Conservation (phyloP, 2,113 vertebrate genomes). For the Isurus oxyrinchus region DNA sequence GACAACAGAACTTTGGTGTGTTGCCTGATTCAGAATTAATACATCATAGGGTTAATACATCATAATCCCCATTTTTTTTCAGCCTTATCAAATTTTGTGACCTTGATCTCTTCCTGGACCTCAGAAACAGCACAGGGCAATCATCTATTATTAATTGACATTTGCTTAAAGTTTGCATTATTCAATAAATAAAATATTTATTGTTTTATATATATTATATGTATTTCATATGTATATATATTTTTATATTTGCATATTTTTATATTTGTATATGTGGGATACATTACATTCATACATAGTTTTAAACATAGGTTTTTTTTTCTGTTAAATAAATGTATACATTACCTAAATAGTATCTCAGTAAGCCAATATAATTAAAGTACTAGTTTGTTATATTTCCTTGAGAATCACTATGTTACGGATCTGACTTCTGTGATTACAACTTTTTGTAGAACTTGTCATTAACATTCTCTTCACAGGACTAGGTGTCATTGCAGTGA, state of each 20-base stretch:
- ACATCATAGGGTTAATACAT: neutral
- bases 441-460: neutral
- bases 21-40: neutral
- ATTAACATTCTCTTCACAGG: constrained; percentile 17
- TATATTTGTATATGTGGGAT: neutral
- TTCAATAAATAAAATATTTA: neutral
- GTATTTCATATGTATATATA: neutral
- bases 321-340: neutral
- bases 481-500: neutral
- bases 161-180: neutral
- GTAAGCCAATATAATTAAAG: neutral
- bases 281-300: neutral
- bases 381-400: neutral
- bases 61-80: neutral
- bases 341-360: neutral
- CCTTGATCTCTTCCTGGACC: neutral
- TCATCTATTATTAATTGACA: neutral
- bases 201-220: neutral
- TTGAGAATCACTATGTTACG: neutral
- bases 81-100: neutral
- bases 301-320: neutral
- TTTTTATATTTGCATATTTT: neutral
- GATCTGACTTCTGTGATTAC: neutral
- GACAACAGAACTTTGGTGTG: neutral
- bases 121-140: neutral